Evolutionary conservation across 1,140 invertebrate species (phyloP).

Genomic region (Ooceraea biroi): DNA sequence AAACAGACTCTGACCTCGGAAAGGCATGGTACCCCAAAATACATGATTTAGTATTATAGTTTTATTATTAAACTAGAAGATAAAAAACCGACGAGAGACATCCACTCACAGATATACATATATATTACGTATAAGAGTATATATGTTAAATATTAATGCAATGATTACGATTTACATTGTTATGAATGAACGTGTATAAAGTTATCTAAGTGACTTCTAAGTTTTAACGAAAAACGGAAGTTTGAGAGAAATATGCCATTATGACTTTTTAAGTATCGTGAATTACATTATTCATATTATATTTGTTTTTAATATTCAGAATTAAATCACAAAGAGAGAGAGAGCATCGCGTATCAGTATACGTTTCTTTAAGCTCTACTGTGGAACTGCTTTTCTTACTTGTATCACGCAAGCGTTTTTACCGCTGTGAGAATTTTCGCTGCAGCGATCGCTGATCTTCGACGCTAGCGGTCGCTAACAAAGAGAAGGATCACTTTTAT

Average conservation of each 20-base stretch:
- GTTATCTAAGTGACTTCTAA: conserved; percentile 86
- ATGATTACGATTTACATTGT: conserved; percentile 86
- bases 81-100: conserved; percentile 81
- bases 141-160: conserved; percentile 86
- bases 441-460: conserved; percentile 60
- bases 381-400: conserved; percentile 41
- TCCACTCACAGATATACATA: conserved; percentile 84
- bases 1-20: conserved; percentile 80
- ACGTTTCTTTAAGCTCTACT: conserved; percentile 56
- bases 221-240: conserved; percentile 82
- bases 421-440: conserved; percentile 57
- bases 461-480: conserved; percentile 46
- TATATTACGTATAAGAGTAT: conserved; percentile 84
- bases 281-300: conserved; percentile 63
- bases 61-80: conserved; percentile 84
- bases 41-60: conserved; percentile 86
- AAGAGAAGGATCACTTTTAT: conserved; percentile 56
- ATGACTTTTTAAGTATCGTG: conserved; percentile 79
- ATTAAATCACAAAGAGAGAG: conserved; percentile 36
- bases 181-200: conserved; percentile 86
- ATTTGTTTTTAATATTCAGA: conserved; percentile 75
- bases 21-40: conserved; percentile 78
- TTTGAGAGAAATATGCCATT: conserved; percentile 84
- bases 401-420: conserved; percentile 39
- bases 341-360: conserved; percentile 9